Evolutionary conservation across 2,888 invertebrate genomes (phyloP).

Genomic region (Diarsia brunnea): DNA sequence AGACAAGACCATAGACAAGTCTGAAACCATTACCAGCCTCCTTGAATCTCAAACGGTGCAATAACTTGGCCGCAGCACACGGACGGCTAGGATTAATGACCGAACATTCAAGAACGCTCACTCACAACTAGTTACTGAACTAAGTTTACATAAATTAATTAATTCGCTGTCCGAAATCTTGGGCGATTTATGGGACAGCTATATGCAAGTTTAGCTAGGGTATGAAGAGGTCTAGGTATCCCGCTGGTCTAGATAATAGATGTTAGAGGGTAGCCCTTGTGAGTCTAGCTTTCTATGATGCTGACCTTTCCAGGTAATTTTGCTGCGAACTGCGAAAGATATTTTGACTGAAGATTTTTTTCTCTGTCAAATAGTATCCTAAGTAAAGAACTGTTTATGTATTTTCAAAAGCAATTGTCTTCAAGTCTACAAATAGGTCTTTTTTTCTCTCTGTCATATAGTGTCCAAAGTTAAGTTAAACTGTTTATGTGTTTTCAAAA

Average conservation of each 20-base stretch:
- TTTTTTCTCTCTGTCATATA: not conserved
- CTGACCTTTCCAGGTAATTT: not conserved
- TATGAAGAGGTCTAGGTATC: constrained; percentile 15
- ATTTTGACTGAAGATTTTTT: not conserved
- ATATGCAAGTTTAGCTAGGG: constrained; percentile 14
- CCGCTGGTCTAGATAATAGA: constrained; percentile 9
- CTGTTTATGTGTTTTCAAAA: not conserved
- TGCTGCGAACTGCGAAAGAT: not conserved
- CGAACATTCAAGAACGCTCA: constrained; percentile 51
- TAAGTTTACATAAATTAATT: constrained; percentile 61
- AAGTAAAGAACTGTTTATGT: not conserved
- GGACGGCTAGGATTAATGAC: constrained; percentile 58
- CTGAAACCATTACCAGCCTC: constrained; percentile 15
- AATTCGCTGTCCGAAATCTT: constrained; percentile 59
- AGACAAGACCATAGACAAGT: not conserved
- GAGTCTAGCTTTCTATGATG: not conserved
- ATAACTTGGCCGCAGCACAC: constrained; percentile 42
- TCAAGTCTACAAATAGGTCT: too few species aligned
- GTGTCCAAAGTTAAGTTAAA: not conserved
- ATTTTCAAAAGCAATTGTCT: too few species aligned
- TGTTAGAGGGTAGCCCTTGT: not conserved
- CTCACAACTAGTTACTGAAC: constrained; percentile 50
- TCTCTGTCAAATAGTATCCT: not conserved
- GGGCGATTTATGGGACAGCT: constrained; percentile 53
- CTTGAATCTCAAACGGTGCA: constrained; percentile 29